Evolutionary conservation across 2,888 invertebrate genomes (phyloP).

Genomic region (Hyles lineata): DNA sequence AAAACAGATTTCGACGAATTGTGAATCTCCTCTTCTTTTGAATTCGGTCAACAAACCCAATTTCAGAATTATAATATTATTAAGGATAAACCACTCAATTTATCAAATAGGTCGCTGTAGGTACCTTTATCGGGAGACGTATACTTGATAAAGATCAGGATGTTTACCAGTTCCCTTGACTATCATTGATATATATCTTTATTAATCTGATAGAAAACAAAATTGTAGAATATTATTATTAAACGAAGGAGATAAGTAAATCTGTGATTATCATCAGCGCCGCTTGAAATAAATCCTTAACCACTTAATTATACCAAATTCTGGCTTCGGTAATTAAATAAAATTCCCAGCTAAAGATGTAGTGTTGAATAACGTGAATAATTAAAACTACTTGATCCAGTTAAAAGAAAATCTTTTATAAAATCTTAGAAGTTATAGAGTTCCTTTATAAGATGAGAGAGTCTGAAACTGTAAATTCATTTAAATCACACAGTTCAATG

Average conservation of each 20-base stretch:
- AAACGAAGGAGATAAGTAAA: background rate
- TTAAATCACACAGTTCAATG: background rate
- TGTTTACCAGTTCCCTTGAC: too few relatives aligned
- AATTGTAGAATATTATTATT: background rate
- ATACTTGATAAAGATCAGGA: too few relatives aligned
- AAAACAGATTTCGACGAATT: too few relatives aligned
- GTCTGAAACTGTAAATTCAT: background rate
- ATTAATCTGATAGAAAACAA: background rate
- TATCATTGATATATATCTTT: too few relatives aligned
- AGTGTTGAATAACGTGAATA: conserved; percentile 1
- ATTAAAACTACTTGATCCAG: background rate
- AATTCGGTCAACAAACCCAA: too few relatives aligned
- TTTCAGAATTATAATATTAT: too few relatives aligned
- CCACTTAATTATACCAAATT: background rate
- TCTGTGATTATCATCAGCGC: background rate
- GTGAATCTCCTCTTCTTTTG: too few relatives aligned
- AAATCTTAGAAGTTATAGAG: background rate
- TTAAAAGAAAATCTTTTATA: background rate
- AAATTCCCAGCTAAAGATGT: background rate
- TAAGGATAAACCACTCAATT: too few relatives aligned
- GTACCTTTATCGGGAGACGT: too few relatives aligned
- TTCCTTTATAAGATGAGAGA: background rate
- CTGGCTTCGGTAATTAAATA: background rate
- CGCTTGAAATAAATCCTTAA: background rate
- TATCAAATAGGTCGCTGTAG: too few relatives aligned